Evolutionary conservation across 2,888 invertebrate genomes (phyloP).

Genomic region (Globia sparganii): DNA sequence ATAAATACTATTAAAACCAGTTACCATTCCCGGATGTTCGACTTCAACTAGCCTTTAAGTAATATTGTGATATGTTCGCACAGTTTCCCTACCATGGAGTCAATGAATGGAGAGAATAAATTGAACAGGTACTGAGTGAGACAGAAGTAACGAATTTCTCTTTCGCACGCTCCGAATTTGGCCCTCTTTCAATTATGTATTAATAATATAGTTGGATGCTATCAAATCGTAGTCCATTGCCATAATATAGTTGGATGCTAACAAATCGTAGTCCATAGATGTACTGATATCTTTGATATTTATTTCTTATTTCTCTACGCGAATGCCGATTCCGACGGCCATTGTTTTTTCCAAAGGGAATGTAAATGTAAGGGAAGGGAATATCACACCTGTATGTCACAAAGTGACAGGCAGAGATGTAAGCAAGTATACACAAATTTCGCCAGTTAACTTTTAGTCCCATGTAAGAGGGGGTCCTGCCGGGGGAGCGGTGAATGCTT

Average conservation of each 20-base stretch:
- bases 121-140: slow-evolving; percentile 92
- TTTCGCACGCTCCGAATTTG: slow-evolving; percentile 76
- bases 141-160: slow-evolving; percentile 80
- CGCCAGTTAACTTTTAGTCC: no score
- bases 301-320: neutral
- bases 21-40: slow-evolving; percentile 38
- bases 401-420: neutral
- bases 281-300: neutral
- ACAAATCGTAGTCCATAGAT: neutral
- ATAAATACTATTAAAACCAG: slow-evolving; percentile 41
- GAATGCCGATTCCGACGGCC: no score
- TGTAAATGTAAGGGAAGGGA: no score
- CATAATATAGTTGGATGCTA: neutral
- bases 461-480: no score
- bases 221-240: neutral
- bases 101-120: slow-evolving; percentile 89
- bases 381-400: neutral
- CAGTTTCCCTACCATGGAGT: slow-evolving; percentile 89
- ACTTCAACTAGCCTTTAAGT: slow-evolving; percentile 67
- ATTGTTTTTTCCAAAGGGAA: neutral
- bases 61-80: slow-evolving; percentile 86
- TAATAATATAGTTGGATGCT: neutral
- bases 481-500: no score
- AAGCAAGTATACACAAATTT: no score
- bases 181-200: slow-evolving; percentile 77